Conservation (phyloP, 2,888 invertebrate genomes). For the Macaria liturata region DNA sequence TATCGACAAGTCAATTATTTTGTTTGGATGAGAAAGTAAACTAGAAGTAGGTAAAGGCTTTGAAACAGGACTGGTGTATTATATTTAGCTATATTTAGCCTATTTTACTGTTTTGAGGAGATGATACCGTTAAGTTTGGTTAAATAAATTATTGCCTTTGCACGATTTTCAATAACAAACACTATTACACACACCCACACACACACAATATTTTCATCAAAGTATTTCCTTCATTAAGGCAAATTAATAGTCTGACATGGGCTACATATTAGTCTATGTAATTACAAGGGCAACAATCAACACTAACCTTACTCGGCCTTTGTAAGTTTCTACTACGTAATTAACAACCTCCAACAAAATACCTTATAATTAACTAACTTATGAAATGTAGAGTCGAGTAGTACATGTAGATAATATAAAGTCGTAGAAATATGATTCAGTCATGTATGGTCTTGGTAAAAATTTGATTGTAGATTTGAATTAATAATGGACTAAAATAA, state of each 20-base stretch:
- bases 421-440: too few relatives aligned
- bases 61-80: neutral
- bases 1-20: constrained; percentile 9
- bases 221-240: constrained; percentile 16
- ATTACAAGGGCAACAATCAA: constrained; percentile 24
- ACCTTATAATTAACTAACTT: constrained; percentile 20
- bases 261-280: constrained; percentile 17
- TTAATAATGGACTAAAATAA: too few relatives aligned
- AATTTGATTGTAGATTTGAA: too few relatives aligned
- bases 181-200: too few relatives aligned
- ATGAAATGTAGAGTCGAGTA: constrained; percentile 8
- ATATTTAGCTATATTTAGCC: neutral
- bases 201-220: neutral
- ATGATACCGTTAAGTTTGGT: too few relatives aligned
- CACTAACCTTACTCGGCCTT: constrained; percentile 11
- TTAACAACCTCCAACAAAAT: constrained; percentile 25
- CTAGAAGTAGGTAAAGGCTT: neutral
- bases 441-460: too few relatives aligned
- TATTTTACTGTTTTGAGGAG: neutral
- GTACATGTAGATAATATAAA: too few relatives aligned
- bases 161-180: too few relatives aligned
- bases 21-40: neutral
- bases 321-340: constrained; percentile 17
- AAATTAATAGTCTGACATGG: constrained; percentile 18
- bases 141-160: too few relatives aligned